Conservation (phyloP, 2,113 vertebrate species). For the Tiliqua scincoides region DNA sequence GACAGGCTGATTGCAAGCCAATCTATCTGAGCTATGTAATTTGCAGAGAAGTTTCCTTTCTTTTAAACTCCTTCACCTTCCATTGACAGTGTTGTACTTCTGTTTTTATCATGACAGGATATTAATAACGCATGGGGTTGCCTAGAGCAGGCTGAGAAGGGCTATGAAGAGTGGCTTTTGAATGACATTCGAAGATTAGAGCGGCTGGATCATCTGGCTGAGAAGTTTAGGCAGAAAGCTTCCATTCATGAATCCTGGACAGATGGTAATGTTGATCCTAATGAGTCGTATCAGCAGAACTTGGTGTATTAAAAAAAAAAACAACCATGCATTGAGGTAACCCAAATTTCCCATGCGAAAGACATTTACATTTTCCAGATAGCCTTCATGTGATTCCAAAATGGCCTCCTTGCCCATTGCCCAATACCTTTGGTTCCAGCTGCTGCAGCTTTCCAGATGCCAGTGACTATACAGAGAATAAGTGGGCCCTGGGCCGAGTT, state of each 20-base stretch:
- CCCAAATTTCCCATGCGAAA: background rate
- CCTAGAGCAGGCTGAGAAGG: slow-evolving; percentile 96
- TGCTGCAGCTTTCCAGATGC: background rate
- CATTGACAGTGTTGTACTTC: slow-evolving; percentile 3
- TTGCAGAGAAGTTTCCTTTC: background rate
- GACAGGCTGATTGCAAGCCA: background rate
- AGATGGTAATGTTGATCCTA: slow-evolving; percentile 80
- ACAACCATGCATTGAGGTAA: background rate
- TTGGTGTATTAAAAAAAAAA: background rate
- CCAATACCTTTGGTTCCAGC: background rate
- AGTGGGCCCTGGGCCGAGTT: too few species aligned
- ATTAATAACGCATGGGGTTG: slow-evolving; percentile 94
- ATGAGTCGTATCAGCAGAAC: background rate
- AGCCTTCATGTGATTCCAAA: background rate
- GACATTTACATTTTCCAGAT: background rate
- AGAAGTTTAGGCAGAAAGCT: slow-evolving; percentile 98
- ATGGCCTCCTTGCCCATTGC: background rate
- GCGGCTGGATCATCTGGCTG: slow-evolving; percentile 95
- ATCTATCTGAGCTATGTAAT: background rate
- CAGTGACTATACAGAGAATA: background rate
- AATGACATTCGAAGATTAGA: slow-evolving; percentile 97
- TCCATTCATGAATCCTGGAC: slow-evolving; percentile 98
- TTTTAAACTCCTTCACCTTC: slow-evolving; percentile 42
- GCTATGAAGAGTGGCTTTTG: slow-evolving; percentile 97
- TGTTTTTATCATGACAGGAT: slow-evolving; percentile 78